Evolutionary conservation across 2,113 vertebrate species (phyloP), one percentile per base, ranked within the genome.

Genomic region (Cynocephalus volans): DNA sequence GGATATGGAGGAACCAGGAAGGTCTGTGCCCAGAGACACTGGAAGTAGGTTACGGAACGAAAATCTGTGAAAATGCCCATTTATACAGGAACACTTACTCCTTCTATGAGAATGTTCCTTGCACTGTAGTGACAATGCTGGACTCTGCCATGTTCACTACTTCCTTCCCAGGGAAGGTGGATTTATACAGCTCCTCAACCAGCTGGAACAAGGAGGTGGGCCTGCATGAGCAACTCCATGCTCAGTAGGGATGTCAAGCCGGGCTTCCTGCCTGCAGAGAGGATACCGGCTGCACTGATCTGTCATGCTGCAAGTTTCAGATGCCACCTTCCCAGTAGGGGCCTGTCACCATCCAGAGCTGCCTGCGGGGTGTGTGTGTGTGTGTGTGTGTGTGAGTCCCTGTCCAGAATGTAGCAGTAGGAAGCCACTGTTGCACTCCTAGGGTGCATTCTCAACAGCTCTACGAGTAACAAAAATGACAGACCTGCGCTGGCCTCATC

Each of bases 191-290:
- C 17, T 45, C 17, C 3, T 1, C 5, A 10, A 23, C 28, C 67
- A 41, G 2, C 31, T 28, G 5, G n/a, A 56, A 54, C 23, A 65
- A 45, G 58, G 58, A 31, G 28, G 54, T 3, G 12, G 19, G 36
- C 28, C 0, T 6, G 2, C 12, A 11, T 1, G n/a, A 19, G 5
- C 23, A 67, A 62, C 52, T 45, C 48, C 3, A 8, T 28, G 5
- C 28, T 72, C 26, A 31, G 36, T 11, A 81, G 33, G 26, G 54
- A 19, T 41, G 41, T 41, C 41, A 41, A 41, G 41, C 48, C 67
- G 52, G 58, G 41, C 72, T 82, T n/a, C 67, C 14, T 14, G 67
- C n/a, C 48, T 21, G 19, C n/a, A 45, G 76, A 70, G 62, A 36
- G 60, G 13, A 24, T 12, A 54, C 8, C 8, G 36, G 73, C 36